Evolutionary conservation across 2,797 vertebrate species (phyloP), one percentile per base, ranked within the genome.

Genomic region (Semaprochilodus insignis): DNA sequence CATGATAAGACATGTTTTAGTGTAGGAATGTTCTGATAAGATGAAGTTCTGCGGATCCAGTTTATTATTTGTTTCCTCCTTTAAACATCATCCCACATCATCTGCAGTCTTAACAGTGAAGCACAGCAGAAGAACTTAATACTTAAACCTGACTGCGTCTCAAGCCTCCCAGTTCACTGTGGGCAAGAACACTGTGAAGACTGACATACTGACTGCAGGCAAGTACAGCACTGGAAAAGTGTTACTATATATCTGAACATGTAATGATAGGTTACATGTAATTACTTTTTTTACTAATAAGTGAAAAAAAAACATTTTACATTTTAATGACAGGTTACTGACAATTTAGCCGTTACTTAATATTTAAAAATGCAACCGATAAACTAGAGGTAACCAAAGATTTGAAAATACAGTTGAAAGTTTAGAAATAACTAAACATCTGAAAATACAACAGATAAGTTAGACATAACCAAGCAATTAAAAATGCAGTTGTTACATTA

Each of bases 1-100:
- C 57, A 4, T 77, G 81, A 82, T 77, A 76, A 67, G 59, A 80
- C 25, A 65, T n/a, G 3, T 1, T 6, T 48, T 7, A n/a, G n/a
- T 27, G 16, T 73, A 8, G 14, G 27, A 31, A 8, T 19, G 27
- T 11, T 40, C 70, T 63, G 8, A 51, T 72, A 72, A n/a, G 57
- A 31, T 78, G 60, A 78, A 78, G 69, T 54, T 75, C 71, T 74
- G 13, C 66, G 21, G 25, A 21, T 31, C 51, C 19, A 23, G 36
- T 44, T 15, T 63, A 19, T 57, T 54, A 67, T 48, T 10, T 23
- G 2, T 72, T 31, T 36, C 36, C 23, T 74, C 54, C 19, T 74
- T 40, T 21, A 21, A 1, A 36, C 19, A 57, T 66, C 34, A 21
- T 36, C 54, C 15, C 11, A 36, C n/a, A n/a, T n/a, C n/a, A n/a